Evolutionary conservation across 2,113 vertebrate species (phyloP), one percentile per base, ranked within the genome.

Genomic region (Caloenas nicobarica): DNA sequence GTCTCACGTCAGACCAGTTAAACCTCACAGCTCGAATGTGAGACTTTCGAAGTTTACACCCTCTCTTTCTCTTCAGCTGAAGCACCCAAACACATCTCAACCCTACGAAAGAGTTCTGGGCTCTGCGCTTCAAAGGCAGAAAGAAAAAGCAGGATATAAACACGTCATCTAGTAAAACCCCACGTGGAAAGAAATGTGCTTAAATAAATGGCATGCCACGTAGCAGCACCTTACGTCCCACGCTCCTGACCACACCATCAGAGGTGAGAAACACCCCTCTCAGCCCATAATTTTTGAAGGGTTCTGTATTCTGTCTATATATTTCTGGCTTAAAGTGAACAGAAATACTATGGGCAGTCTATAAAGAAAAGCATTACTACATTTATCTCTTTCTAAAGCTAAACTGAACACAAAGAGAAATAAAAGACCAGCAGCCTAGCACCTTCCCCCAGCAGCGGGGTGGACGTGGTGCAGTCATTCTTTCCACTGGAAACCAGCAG

Each of bases 231-330:
- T 74, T 5, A 7, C 1, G 54, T 25, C 28, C n/a, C 57, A 25
- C 33, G 36, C n/a, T 82, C 23, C 66, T 62, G 46, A 16, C 44
- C 44, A 46, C 44, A 46, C 44, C 44, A 46, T 46, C 18, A 46
- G 44, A 19, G 44, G 18, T 18, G 44, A 46, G 40, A 90, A 79
- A 62, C 15, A 18, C 13, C 3, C 12, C 13, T 69, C 25, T 78
- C 4, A 1, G 9, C 13, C 42, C 23, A 17, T 8, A 33, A 1
- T 40, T 46, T 48, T 6, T 1, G 2, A 1, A 5, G 8, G 6
- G 21, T 62, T 82, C 56, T 74, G 9, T 90, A 34, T 53, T 70
- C 23, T 76, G 1, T 44, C 7, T 40, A 16, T 54, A 16, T 13
- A 68, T 68, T 78, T 74, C 33, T 74, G n/a, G 22, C 31, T 92